Evolutionary conservation across 2,113 vertebrate genomes (phyloP).

Genomic region (Saimiri boliviensis): DNA sequence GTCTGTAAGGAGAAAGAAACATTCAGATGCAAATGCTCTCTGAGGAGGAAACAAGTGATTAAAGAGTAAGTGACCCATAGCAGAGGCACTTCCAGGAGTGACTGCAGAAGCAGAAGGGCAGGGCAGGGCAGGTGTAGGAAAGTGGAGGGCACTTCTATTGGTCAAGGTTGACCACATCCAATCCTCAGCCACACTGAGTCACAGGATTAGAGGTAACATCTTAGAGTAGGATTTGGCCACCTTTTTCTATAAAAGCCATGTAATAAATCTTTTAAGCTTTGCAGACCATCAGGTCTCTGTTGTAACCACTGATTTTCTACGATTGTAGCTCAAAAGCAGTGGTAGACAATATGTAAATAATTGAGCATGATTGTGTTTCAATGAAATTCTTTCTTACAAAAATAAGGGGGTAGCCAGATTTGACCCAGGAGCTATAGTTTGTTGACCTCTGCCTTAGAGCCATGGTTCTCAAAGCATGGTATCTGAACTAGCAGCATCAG

Average conservation of each 20-base stretch:
- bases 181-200: background rate
- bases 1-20: slow-evolving; percentile 20
- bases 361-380: background rate
- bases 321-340: background rate
- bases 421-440: background rate
- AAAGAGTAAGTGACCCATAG: background rate
- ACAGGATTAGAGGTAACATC: background rate
- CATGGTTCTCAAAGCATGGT: background rate
- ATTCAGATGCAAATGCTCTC: slow-evolving; percentile 39
- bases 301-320: background rate
- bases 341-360: background rate
- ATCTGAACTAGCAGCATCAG: background rate
- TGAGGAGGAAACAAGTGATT: slow-evolving; percentile 4
- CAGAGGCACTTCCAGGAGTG: background rate
- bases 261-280: background rate
- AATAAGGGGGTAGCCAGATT: background rate
- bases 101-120: background rate
- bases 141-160: background rate
- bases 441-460: background rate
- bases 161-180: background rate
- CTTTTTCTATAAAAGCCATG: background rate
- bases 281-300: background rate
- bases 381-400: background rate
- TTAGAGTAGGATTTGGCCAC: background rate
- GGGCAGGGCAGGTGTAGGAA: background rate